These are phyloP conservation scores for Pseudorectes ferrugineus DNA, from an alignment of 2,113 vertebrate genomes.

Conservation along the genomic window DNA sequence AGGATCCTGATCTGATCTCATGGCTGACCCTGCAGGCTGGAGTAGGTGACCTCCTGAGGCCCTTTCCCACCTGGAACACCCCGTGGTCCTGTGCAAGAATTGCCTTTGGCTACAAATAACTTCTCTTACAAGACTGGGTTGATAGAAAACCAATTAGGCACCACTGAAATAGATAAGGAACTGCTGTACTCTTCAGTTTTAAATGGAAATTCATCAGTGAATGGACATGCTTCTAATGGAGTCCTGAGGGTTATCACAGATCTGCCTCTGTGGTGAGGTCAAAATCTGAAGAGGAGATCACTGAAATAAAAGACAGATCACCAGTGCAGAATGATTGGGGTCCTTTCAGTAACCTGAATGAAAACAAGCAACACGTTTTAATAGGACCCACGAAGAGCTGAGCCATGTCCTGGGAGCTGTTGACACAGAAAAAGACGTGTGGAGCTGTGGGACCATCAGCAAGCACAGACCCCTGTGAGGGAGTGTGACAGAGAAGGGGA, in stretches of 20 bases:
- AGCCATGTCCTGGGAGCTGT: rapidly evolving
- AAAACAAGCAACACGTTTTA: background rate
- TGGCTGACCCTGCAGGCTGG: background rate
- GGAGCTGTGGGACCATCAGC: background rate
- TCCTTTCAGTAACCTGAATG: background rate
- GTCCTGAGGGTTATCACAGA: background rate
- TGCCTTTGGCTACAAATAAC: background rate
- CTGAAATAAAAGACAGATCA: background rate
- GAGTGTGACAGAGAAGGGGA: background rate
- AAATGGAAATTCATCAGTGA: background rate
- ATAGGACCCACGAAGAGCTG: background rate
- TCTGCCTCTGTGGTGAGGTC: background rate
- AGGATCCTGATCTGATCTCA: background rate
- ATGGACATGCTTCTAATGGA: background rate
- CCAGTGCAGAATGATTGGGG: background rate
- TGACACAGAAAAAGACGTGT: background rate
- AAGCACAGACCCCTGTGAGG: too few species aligned
- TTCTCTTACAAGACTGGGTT: background rate
- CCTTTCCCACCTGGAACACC: background rate
- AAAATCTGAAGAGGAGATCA: background rate
- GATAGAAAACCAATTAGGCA: background rate
- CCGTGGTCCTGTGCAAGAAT: background rate
- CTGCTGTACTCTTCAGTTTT: background rate
- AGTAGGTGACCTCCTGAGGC: background rate
- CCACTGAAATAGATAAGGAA: background rate